phyloP scores from a whole-genome alignment of 2,888 invertebrate species.

The Noctuana brunneofusca region DNA sequence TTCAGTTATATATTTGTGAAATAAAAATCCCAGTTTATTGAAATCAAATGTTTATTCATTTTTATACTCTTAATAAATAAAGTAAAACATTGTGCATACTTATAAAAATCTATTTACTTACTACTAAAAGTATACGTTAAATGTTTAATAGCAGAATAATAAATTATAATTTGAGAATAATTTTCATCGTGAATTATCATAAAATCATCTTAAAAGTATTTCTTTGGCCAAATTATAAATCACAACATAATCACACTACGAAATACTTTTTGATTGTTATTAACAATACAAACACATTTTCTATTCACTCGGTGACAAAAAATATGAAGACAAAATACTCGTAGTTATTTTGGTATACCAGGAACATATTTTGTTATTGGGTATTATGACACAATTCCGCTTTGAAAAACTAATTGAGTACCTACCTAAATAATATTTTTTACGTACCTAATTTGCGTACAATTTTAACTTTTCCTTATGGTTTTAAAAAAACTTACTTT shows the following conservation, averaged over 20 bases:
- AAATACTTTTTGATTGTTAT: no score
- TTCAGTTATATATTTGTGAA: not conserved
- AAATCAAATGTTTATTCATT: not conserved
- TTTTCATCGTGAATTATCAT: no score
- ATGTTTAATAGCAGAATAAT: no score
- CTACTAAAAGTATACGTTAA: not conserved
- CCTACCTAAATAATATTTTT: constrained; percentile 10
- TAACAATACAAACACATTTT: not conserved
- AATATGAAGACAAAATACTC: not conserved
- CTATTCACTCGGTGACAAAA: not conserved
- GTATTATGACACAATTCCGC: constrained; percentile 27
- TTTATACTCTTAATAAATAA: not conserved
- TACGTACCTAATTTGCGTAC: constrained; percentile 8
- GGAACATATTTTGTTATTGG: constrained; percentile 21
- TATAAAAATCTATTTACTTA: not conserved
- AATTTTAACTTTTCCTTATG: not conserved
- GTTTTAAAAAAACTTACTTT: not conserved
- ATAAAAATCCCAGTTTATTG: not conserved
- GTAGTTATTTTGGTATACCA: constrained; percentile 6
- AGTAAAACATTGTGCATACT: not conserved
- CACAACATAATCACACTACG: not conserved
- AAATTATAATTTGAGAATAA: no score
- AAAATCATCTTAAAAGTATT: not conserved
- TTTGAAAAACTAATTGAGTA: not conserved
- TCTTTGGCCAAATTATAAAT: constrained; percentile 18